Evolutionary conservation across 2,888 invertebrate genomes (phyloP), one percentile per base, ranked within the genome.

Genomic region (Anthophora plumipes): DNA sequence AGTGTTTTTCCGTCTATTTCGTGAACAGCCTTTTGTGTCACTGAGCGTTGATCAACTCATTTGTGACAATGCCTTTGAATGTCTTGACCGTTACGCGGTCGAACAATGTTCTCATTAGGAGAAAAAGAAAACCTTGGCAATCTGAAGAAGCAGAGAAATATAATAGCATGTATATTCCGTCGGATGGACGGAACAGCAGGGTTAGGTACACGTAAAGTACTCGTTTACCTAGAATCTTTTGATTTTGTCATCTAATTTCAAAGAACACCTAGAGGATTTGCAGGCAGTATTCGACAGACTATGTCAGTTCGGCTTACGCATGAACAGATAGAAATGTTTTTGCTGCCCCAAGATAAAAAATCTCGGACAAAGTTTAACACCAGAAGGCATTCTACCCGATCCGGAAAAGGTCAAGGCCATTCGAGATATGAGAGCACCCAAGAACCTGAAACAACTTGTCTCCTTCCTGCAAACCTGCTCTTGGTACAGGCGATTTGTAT

Each of bases 111-210:
- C n/a, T n/a, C n/a, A n/a, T n/a, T n/a, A n/a, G n/a, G n/a, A n/a
- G n/a, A n/a, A n/a, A n/a, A n/a, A n/a, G n/a, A n/a, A n/a, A n/a
- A n/a, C n/a, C n/a, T n/a, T n/a, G n/a, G n/a, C n/a, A n/a, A n/a
- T n/a, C n/a, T n/a, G n/a, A n/a, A n/a, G n/a, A n/a, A n/a, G n/a
- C n/a, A n/a, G n/a, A n/a, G n/a, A n/a, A n/a, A n/a, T n/a, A n/a
- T n/a, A n/a, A n/a, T n/a, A n/a, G n/a, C n/a, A n/a, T n/a, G n/a
- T 1, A 74, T 60, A 1, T 67, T 74, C 6, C 60, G 60, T 12
- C 43, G 74, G 11, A 66, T 73, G 50, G 48, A 73, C 14, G 43
- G 20, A 0, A 37, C 67, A 2, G 11, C n/a, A 22, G 39, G 41
- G 0, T n/a, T 63, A 0, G 48, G 50, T 0, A 20, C 25, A 0